Percentiles rank a stretch among this genome's conserved stretches.
Conservation (phyloP, 2,797 vertebrate species). For the Hylomyscus alleni region DNA sequence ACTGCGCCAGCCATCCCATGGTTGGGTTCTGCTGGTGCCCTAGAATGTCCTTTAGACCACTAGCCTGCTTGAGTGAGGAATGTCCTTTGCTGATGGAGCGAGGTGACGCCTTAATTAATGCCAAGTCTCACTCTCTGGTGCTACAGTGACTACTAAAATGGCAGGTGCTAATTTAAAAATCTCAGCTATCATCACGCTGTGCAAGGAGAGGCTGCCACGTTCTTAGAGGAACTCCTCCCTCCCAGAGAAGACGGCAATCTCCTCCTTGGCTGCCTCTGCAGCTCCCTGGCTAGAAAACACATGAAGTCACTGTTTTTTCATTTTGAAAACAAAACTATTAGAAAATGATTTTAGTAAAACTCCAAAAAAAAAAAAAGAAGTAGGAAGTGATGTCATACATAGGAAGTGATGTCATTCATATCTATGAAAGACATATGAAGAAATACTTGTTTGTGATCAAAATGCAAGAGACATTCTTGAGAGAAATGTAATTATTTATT, state of each 20-base stretch:
- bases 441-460: background rate
- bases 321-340: background rate
- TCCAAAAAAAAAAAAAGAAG: background rate
- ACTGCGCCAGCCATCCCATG: background rate
- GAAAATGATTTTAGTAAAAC: slow-evolving; percentile 2
- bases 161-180: slow-evolving; percentile 71
- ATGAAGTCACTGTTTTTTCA: background rate
- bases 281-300: background rate
- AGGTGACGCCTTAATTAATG: slow-evolving; percentile 73
- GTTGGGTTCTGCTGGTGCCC: background rate
- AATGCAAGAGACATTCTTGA: background rate
- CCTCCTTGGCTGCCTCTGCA: background rate
- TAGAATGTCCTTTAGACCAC: background rate
- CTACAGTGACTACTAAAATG: background rate
- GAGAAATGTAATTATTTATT: background rate
- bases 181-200: slow-evolving; percentile 21
- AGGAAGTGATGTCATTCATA: background rate
- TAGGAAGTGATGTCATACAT: background rate
- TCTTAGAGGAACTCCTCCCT: background rate
- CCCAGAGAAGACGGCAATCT: slow-evolving; percentile 19
- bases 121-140: background rate
- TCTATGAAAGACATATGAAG: background rate
- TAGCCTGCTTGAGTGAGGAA: slow-evolving; percentile 32
- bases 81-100: slow-evolving; percentile 46
- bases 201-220: background rate